phyloP scores from a whole-genome alignment of 2,888 invertebrate species.

The Gymnoscelis rufifasciata region DNA sequence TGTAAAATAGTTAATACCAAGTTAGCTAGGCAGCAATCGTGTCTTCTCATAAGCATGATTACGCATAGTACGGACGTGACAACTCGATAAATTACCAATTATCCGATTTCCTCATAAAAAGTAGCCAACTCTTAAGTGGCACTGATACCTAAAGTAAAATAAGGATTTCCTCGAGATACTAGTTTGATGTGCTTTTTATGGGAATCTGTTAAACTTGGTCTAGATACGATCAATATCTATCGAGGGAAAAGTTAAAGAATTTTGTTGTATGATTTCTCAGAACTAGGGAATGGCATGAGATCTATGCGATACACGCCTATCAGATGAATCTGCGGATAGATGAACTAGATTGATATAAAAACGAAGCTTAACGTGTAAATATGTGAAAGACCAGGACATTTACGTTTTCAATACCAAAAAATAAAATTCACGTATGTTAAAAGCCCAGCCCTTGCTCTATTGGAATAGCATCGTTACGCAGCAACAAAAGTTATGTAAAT shows the following conservation, averaged over 20 bases:
- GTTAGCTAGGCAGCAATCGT: constrained; percentile 7
- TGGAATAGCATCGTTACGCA: too few species aligned
- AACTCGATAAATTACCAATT: constrained; percentile 25
- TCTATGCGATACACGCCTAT: not conserved
- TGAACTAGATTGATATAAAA: too few species aligned
- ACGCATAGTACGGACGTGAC: constrained; percentile 20
- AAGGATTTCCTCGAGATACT: constrained; percentile 33
- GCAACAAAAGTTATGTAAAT: too few species aligned
- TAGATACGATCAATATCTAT: constrained; percentile 9
- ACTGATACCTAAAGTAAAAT: constrained; percentile 28
- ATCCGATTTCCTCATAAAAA: constrained; percentile 23
- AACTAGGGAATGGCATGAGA: not conserved
- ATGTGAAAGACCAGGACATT: too few species aligned
- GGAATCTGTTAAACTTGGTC: constrained; percentile 17
- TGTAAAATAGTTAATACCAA: constrained; percentile 3
- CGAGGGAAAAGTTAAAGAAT: constrained; percentile 8
- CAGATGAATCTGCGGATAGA: not conserved
- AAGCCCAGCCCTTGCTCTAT: too few species aligned
- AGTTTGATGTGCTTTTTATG: constrained; percentile 20
- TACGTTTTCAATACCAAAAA: too few species aligned
- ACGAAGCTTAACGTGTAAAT: too few species aligned
- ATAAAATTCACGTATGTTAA: too few species aligned
- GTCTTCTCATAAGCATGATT: constrained; percentile 16
- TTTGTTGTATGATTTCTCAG: constrained; percentile 7
- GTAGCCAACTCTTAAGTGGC: constrained; percentile 21